Evolutionary conservation across 1,140 invertebrate species (phyloP), one percentile per base, ranked within the genome.

Genomic region (Ceratina japonica): DNA sequence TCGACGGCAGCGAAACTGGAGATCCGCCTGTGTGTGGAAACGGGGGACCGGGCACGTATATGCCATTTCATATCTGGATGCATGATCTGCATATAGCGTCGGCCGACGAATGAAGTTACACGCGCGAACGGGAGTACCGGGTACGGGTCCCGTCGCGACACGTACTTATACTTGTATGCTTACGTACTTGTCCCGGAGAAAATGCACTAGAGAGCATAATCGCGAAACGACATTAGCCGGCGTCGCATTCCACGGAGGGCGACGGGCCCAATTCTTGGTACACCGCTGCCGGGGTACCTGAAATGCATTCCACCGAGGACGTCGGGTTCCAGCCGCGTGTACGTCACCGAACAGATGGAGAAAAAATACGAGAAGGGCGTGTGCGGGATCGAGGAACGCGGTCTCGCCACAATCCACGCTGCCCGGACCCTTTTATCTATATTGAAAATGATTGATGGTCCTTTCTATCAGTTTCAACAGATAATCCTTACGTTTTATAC

Each of bases 201-300:
- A 65, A 79, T 74, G 62, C 65, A 71, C 62, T 66, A 79, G 77
- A 79, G 77, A 79, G 52, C 77, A 74, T 79, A 79, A 79, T 79
- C 77, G 77, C 62, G 63, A 79, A 79, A 79, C 54, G 77, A 74
- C 77, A 79, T 79, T 79, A 79, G 24, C 71, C 62, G 63, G 62
- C 71, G 77, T 74, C 56, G 71, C 77, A 79, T 79, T 79, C 77
- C 77, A 66, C 70, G 62, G 70, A 79, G 77, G 77, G 77, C 77
- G 77, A 79, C 77, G 77, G 77, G 77, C 77, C 77, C 77, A 79
- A 79, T 79, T 79, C 77, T 74, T 54, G 77, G 77, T 79, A 79
- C 61, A 73, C 37, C 54, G 54, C 61, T 62, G 71, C 61, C 52
- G 52, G 37, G 10, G 62, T 79, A 66, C 77, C 77, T 79, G 70